Base-by-base conservation (phyloP, 2,113 vertebrate genomes). In the Vimba vimba region DNA sequence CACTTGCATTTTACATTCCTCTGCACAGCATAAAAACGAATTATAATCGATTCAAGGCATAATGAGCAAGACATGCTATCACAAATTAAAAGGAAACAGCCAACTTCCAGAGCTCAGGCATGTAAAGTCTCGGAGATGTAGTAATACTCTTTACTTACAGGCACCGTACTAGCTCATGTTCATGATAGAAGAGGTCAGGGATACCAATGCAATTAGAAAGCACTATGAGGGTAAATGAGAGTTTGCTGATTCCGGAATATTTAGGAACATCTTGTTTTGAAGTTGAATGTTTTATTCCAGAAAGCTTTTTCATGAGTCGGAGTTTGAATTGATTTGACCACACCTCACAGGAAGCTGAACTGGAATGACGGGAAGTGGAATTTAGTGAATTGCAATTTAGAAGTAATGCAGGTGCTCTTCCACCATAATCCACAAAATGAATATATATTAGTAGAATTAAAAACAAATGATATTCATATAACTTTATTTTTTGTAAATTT, bases 1-100 rank as follows among this genome's bases (percentile, higher is more conserved):
- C 57, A 71, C 57, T 66, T 75, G 88, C 87, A 89, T 90, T 93
- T 91, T 92, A 92, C 90, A 91, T 92, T 91, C 82, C 88, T 90
- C 88, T 84, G 60, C 87, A 92, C 89, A 92, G 91, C 93, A 91
- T 91, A 92, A 92, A 92, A 94, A 91, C 87, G 87, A 91, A 93
- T 94, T 92, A 88, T 91, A 91, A 94, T 93, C 88, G 91, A 94
- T 93, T 89, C 60, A 30, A 78, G 45, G 30, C 45, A 47, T 90
- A 91, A 93, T 92, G 90, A 93, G 92, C 84, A 85, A 86, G 36
- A 87, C 62, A 79, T 85, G 76, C 87, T 30, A 30, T 78, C 83
- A 81, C 91, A 93, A 90, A 93, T 93, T 82, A 89, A 91, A 90
- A 82, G 77, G 39, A 88, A 91, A 85, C 60, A 30, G 23, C 47